Evolutionary conservation across 2,113 vertebrate species (phyloP).

Genomic region (Cephalopterus ornatus): DNA sequence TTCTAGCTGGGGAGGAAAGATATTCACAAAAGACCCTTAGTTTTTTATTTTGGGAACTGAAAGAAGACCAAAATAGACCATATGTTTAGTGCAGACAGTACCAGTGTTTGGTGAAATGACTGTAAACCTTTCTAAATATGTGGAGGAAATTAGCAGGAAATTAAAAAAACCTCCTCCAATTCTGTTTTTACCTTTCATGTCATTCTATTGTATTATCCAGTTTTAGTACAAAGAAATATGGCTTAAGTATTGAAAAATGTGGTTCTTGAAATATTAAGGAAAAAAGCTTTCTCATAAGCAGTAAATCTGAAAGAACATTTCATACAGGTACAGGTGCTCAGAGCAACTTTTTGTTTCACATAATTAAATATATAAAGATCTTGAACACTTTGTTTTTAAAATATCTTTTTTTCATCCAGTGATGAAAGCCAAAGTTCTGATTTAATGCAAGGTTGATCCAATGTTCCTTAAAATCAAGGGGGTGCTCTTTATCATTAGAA

Average conservation of each 20-base stretch:
- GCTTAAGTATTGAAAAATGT: neutral
- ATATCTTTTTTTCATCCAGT: neutral
- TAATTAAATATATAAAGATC: neutral
- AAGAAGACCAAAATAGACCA: conserved; percentile 1
- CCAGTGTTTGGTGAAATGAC: neutral
- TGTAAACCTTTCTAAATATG: conserved; percentile 22
- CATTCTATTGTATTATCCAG: neutral
- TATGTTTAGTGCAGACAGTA: neutral
- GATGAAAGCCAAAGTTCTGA: neutral
- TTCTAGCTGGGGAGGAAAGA: neutral
- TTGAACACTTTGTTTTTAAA: neutral
- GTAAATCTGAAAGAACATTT: conserved; percentile 6
- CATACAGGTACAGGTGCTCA: neutral
- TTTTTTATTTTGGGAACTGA: conserved; percentile 3
- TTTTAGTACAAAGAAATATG: conserved; percentile 19
- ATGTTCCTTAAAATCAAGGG: neutral
- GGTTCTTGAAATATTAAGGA: neutral
- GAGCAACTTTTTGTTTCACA: neutral
- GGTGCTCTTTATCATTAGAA: neutral
- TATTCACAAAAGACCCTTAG: neutral
- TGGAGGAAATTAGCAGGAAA: conserved; percentile 39
- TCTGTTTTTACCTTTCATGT: conserved; percentile 32
- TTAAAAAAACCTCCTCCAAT: conserved; percentile 7
- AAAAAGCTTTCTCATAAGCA: neutral
- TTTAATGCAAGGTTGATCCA: neutral